Base-by-base conservation (phyloP, 2,113 vertebrate species). In the Canis aureus region DNA sequence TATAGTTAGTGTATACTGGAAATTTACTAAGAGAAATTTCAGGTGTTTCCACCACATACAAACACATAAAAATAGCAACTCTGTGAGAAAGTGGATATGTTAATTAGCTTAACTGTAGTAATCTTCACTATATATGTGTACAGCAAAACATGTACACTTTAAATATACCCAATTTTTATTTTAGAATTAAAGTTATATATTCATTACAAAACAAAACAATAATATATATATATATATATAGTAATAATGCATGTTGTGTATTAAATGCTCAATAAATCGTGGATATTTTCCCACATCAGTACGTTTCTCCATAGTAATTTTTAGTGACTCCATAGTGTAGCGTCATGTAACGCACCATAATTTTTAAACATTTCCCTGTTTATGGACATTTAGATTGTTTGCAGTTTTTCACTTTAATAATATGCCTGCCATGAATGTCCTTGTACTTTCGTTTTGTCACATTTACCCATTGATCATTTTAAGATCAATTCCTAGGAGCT, bases 371-470 rank as follows among this genome's bases (percentile, higher is more conserved):
- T 83, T 64, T 91, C 8, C 25, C 12, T 93, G 3, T 82, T 94
- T 49, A 38, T 85, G 2, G 19, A 71, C 22, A 27, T 89, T 73
- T 73, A 85, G 22, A 38, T 82, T 85, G 10, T 66, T 85, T 51
- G 27, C 5, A 62, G 29, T n/a, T 89, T 71, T 69, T 91, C 22
- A 76, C 19, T 80, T 88, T 84, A 94, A 62, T 91, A 53, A 49
- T 6, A 22, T 23, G 60, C 8, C 29, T 92, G 53, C 35, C 4
- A 2, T 57, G 51, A 51, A 29, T 76, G 57, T 49, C 43, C 29
- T 93, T 73, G 10, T 64, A 27, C 67, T 92, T 96, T 78, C 23
- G 74, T 96, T 51, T 57, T 73, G n/a, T 91, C 25, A 59, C 11
- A 67, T 27, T 85, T 49, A 43, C 2, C 11, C 23, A 69, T 23